phyloP scores from a whole-genome alignment of 2,797 vertebrate species.

The Hemitrygon akajei region DNA sequence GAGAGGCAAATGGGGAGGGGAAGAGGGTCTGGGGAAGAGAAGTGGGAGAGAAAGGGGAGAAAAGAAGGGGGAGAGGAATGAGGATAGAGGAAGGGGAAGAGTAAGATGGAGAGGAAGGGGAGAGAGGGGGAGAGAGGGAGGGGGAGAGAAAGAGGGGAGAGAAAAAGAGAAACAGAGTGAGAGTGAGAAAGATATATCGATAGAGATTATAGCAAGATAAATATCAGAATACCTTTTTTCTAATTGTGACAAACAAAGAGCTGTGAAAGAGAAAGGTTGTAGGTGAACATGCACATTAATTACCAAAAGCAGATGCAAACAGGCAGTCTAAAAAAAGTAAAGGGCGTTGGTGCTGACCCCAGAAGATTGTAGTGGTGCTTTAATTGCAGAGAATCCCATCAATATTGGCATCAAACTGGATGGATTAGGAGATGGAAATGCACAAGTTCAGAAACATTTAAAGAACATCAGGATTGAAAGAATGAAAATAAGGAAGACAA shows the following conservation, averaged over 20 bases:
- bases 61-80: too few species aligned
- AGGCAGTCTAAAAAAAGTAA: neutral
- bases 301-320: neutral
- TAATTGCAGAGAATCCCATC: neutral
- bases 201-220: neutral
- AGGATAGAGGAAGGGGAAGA: too few species aligned
- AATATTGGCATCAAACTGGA: neutral
- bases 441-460: neutral
- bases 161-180: too few species aligned
- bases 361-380: neutral
- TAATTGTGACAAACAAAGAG: neutral
- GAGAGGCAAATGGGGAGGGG: too few species aligned
- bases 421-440: neutral
- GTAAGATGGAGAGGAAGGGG: too few species aligned
- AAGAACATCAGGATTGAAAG: neutral
- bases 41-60: too few species aligned
- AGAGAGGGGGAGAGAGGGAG: too few species aligned
- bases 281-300: neutral
- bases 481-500: neutral
- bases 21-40: too few species aligned
- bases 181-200: neutral
- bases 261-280: neutral
- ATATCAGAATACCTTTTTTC: neutral
- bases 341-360: neutral
- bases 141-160: too few species aligned